Conservation (phyloP, 2,888 invertebrate species). For the Portevinia maculata region DNA sequence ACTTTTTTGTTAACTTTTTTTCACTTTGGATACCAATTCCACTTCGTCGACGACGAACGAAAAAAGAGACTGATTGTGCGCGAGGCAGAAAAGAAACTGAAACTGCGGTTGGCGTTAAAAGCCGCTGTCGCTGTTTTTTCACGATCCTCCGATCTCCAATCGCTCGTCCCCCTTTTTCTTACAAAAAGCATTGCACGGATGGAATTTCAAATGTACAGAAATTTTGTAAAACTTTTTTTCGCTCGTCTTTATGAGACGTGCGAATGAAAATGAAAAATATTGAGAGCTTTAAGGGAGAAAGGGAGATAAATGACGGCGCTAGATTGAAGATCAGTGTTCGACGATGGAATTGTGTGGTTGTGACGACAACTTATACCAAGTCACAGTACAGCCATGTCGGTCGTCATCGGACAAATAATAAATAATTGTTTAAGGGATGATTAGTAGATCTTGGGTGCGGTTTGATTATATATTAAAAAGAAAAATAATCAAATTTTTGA, state of each 20-base stretch:
- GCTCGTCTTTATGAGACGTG: constrained; percentile 16
- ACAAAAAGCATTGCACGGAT: background rate
- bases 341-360: background rate
- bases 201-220: constrained; percentile 46
- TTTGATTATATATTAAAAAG: constrained; percentile 8
- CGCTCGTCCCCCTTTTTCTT: constrained; percentile 17
- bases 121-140: constrained; percentile 66
- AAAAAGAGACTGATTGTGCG: constrained; percentile 63
- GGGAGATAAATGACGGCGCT: constrained; percentile 48
- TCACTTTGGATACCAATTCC: constrained; percentile 45
- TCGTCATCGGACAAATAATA: constrained; percentile 43
- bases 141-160: constrained; percentile 52
- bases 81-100: constrained; percentile 73
- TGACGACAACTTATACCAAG: constrained; percentile 15
- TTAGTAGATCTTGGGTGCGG: constrained; percentile 54
- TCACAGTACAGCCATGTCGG: constrained; percentile 29
- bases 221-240: constrained; percentile 17
- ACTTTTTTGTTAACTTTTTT: constrained; percentile 26
- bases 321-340: constrained; percentile 35
- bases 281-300: constrained; percentile 34
- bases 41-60: constrained; percentile 57
- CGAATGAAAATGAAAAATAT: constrained; percentile 42
- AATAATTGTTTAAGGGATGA: constrained; percentile 49
- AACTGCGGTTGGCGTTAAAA: constrained; percentile 65
- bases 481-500: constrained; percentile 11